Evolutionary conservation across 2,888 invertebrate genomes (phyloP), one percentile per base, ranked within the genome.

Genomic region (Atethmia centrago): DNA sequence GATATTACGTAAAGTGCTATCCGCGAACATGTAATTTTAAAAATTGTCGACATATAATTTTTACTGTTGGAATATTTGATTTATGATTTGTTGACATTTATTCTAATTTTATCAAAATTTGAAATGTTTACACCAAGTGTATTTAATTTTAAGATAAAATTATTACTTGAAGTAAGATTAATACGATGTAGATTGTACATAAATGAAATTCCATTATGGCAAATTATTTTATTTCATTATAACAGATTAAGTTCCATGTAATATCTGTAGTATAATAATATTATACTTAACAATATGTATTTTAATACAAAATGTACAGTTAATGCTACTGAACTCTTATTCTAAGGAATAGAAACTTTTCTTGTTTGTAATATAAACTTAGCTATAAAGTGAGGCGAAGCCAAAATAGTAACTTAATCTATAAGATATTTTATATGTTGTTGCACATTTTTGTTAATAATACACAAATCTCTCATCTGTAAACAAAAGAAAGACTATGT

Each of bases 401-500:
- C 93, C 93, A 87, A 86, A 85, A 86, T 85, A 85, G 81, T 78
- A 73, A 80, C 71, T 64, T 87, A 85, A 86, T 85, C 77, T 79
- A 68, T 87, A 88, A 90, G 84, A 88, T 88, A 89, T 90, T 87
- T 91, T 89, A 91, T 91, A 92, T 90, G 92, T 93, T 92, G 90
- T 92, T 92, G 93, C 92, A 93, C 93, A 85, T 88, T 93, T 93
- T 89, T 89, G 91, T 93, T 92, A 89, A 90, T 83, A 87, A 87
- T 85, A 92, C 90, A 91, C 90, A 87, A 88, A 87, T 89, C 85
- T 90, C 88, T 92, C 85, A 90, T 91, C 90, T 92, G 92, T 92
- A 92, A 91, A 91, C 89, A 90, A 88, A 88, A 87, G 80, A 88
- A 90, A 91, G 89, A 92, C 88, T 93, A 92, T 92, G 90, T 91